Evolutionary conservation across 2,797 vertebrate genomes (phyloP).

Genomic region (Labeo calbasu): DNA sequence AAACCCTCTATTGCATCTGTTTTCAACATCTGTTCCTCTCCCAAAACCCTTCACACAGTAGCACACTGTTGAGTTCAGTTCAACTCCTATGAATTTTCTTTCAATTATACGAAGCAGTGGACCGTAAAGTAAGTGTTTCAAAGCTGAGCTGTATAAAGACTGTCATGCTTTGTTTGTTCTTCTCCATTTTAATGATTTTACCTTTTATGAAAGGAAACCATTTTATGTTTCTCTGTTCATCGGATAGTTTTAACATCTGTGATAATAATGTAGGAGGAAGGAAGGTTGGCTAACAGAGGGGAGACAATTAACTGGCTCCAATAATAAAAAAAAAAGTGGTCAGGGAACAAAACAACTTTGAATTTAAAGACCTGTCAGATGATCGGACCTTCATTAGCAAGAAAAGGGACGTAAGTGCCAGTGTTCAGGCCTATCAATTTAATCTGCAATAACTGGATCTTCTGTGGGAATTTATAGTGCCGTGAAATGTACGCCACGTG

Average conservation of each 20-base stretch:
- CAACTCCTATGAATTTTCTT: background rate
- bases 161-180: background rate
- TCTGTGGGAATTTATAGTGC: slow-evolving; percentile 31
- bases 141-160: background rate
- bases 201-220: background rate
- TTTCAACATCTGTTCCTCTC: background rate
- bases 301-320: background rate
- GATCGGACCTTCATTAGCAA: background rate
- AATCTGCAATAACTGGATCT: slow-evolving; percentile 9
- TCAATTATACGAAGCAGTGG: slow-evolving; percentile 1
- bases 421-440: background rate
- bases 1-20: background rate
- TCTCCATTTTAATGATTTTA: background rate
- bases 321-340: background rate
- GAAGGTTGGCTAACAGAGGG: background rate
- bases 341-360: background rate
- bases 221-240: background rate
- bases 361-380: background rate
- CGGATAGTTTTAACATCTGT: background rate
- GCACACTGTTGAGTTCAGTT: slow-evolving; percentile 14
- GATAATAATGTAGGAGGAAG: background rate
- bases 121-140: background rate
- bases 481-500: slow-evolving; percentile 42
- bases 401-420: background rate
- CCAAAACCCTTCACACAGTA: background rate